A percentile compares a stretch with the other conserved stretches of the same genome.
Evolutionary conservation across 2,888 invertebrate species (phyloP).

Genomic region (Pachydiplax longipennis): DNA sequence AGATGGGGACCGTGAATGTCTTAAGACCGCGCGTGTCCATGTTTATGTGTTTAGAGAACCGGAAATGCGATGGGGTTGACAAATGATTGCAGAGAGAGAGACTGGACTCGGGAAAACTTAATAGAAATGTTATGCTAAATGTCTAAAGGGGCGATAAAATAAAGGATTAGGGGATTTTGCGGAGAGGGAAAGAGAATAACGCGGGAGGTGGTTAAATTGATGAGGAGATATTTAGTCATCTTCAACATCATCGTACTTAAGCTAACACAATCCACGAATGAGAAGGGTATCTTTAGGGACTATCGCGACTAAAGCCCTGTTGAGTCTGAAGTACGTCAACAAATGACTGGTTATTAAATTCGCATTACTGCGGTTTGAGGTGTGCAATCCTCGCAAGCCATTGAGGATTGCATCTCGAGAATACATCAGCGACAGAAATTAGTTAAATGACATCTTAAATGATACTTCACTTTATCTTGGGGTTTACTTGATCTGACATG

Average conservation of each 20-base stretch:
- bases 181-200: background rate
- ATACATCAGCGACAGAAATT: background rate
- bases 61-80: background rate
- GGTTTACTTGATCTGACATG: no score
- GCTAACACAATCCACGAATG: background rate
- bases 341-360: background rate
- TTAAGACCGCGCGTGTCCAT: background rate
- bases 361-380: background rate
- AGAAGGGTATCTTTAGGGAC: background rate
- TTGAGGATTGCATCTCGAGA: background rate
- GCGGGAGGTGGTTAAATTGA: background rate
- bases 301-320: background rate
- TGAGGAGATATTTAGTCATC: background rate
- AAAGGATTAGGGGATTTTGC: background rate
- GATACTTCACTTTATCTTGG: no score
- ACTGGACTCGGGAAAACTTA: background rate
- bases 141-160: background rate
- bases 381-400: background rate
- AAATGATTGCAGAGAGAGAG: background rate
- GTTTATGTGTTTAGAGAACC: background rate
- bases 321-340: background rate
- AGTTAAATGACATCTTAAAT: background rate
- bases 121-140: background rate
- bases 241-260: background rate
- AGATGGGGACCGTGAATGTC: background rate